These are phyloP conservation scores for Cephus pulcher DNA, from an alignment of 2,888 invertebrate species.

Conservation along the genomic window DNA sequence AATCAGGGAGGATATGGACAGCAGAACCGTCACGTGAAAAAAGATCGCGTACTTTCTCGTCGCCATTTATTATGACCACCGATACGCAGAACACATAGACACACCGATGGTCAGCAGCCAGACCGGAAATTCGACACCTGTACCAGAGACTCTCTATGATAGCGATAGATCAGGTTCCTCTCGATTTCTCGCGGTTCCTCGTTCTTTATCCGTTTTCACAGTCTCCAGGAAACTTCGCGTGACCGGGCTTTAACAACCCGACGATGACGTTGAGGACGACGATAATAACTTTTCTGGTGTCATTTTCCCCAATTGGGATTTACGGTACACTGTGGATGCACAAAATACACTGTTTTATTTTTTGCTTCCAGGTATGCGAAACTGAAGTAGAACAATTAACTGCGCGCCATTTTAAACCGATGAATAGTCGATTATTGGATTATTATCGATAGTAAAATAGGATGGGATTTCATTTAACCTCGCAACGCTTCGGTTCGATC, in stretches of 20 bases:
- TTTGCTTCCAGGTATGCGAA: neutral
- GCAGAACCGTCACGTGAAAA: conserved; percentile 29
- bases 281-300: neutral
- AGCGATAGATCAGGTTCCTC: neutral
- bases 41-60: conserved; percentile 32
- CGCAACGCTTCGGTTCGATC: too few species aligned
- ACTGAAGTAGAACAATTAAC: neutral
- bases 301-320: neutral
- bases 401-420: neutral
- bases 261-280: neutral
- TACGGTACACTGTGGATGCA: neutral
- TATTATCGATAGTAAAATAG: neutral
- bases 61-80: conserved; percentile 6
- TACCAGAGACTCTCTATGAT: neutral
- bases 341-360: neutral
- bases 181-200: too few species aligned
- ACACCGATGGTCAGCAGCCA: neutral
- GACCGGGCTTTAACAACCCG: neutral
- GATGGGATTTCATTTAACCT: neutral
- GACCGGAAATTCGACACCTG: neutral
- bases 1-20: conserved; percentile 35
- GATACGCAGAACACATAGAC: neutral
- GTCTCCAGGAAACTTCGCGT: neutral
- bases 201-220: neutral
- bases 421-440: neutral